Evolutionary conservation across 2,113 vertebrate genomes (phyloP), one percentile per base, ranked within the genome.

Genomic region (Piaya cayana): DNA sequence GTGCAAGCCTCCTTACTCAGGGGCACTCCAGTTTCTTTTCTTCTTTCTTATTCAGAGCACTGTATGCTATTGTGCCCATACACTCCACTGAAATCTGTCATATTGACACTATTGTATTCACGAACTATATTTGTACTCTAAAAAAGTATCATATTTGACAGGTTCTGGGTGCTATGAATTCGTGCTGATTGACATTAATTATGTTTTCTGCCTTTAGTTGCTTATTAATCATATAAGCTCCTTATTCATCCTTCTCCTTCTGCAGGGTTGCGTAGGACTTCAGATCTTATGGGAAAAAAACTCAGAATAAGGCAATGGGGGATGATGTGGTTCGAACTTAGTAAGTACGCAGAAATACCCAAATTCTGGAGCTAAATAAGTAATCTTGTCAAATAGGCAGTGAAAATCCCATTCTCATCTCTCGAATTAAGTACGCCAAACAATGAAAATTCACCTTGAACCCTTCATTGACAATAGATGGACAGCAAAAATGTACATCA

Each of bases 101-200:
- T 21, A 15, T 2, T 63, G 60, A 83, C 77, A 67, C 32, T 62
- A 32, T 43, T 93, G 60, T 32, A 71, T 78, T 91, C 34, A 55
- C 23, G 18, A 39, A 13, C 91, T 96, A 83, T 81, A 92, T 88
- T 81, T 93, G 17, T 78, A 52, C 86, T 83, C 72, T 86, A 27
- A 77, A 77, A 80, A 78, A 45, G 22, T 58, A 83, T 74, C 42
- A 60, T 29, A 92, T 78, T 81, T 97, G 96, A 95, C 96, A 97
- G 50, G 82, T 88, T 95, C 88, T 95, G 60, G 32, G 47, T 93
- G 88, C 76, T 71, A 84, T 84, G 88, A 91, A 92, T 92, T 94
- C 83, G n/a, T 43, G 25, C 8, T 96, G 96, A 95, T 94, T 96
- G 96, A 95, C 96, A 91, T 71, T 96, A 97, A 97, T 97, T 96